Base-by-base conservation (phyloP, 2,797 vertebrate genomes). In the Sebastes oblongus region DNA sequence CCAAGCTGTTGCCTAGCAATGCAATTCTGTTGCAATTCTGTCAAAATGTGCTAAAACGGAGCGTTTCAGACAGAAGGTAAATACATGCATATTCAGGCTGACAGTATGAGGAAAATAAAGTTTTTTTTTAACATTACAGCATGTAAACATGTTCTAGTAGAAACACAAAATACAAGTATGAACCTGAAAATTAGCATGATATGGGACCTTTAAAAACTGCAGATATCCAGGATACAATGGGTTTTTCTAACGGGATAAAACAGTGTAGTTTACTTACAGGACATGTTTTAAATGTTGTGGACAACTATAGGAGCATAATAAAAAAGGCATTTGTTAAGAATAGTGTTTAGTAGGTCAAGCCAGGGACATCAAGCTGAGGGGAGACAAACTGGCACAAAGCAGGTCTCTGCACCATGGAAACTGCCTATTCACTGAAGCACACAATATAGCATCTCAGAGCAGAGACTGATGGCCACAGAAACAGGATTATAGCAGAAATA, bases 291-390 rank as follows among this genome's bases (percentile, higher is more conserved):
- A 68, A 55, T 39, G 73, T 27, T 54, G 12, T 46, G 36, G 30
- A 54, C 30, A 80, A 78, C 13, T 36, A 50, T 10, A n/a, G 22
- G 58, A 50, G 62, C 20, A 58, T 54, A 8, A 25, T 56, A 9
- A 25, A 39, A 58, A 55, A 50, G 18, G 11, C 11, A 36, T 24
- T 69, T 80, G 58, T 46, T 60, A 24, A 83, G 81, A 86, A 80
- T 76, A 27, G 81, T 65, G 79, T 84, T 91, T 90, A 88, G 81
- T 89, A 72, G 88, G 84, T 86, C 88, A 87, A 69, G 20, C 56
- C 62, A 42, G 78, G 79, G 82, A 82, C 72, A 75, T 86, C 86
- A 62, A 77, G 88, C 82, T 81, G 85, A 76, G 87, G 67, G 61
- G 59, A 72, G 56, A 85, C 70, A 78, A 77, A 74, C 27, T 22